Evolutionary conservation across 53 echinoderm and acorn worm species (phyloP).

Genomic region (Paracentrotus lividus): DNA sequence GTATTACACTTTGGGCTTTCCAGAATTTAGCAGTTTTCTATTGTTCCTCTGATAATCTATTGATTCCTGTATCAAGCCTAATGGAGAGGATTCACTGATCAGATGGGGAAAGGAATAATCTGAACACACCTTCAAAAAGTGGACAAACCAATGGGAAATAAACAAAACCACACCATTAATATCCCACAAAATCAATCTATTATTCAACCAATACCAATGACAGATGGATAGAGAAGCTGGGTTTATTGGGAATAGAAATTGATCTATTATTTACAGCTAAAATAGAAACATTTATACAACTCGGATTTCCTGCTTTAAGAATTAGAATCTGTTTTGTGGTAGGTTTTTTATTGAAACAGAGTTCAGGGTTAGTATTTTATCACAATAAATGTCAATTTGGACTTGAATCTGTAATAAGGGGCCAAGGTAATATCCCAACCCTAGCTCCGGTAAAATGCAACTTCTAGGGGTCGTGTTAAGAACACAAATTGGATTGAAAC

Average conservation of each 20-base stretch:
- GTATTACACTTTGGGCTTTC: too few relatives aligned
- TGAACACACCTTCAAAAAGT: neutral
- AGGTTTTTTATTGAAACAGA: neutral
- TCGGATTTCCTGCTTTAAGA: neutral
- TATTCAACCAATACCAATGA: neutral
- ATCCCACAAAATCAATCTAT: conserved; percentile 12
- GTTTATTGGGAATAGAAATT: neutral
- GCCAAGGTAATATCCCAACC: conserved; percentile 5
- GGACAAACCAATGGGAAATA: neutral
- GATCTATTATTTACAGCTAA: conserved; percentile 6
- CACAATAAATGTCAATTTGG: conserved; percentile 34
- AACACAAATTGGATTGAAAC: neutral
- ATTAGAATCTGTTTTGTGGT: neutral
- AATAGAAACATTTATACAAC: neutral
- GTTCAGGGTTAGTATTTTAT: conserved; percentile 10
- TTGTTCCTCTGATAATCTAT: neutral
- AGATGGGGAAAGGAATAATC: too few relatives aligned
- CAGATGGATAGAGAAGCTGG: conserved; percentile 9
- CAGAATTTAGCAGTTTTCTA: too few relatives aligned
- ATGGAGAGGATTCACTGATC: too few relatives aligned
- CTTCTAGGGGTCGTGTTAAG: neutral
- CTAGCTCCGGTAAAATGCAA: neutral
- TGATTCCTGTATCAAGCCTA: neutral
- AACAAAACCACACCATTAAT: conserved; percentile 10
- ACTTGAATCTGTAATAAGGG: neutral